These are phyloP conservation scores for Empis stercorea DNA, from an alignment of 2,888 invertebrate species.

Conservation along the genomic window DNA sequence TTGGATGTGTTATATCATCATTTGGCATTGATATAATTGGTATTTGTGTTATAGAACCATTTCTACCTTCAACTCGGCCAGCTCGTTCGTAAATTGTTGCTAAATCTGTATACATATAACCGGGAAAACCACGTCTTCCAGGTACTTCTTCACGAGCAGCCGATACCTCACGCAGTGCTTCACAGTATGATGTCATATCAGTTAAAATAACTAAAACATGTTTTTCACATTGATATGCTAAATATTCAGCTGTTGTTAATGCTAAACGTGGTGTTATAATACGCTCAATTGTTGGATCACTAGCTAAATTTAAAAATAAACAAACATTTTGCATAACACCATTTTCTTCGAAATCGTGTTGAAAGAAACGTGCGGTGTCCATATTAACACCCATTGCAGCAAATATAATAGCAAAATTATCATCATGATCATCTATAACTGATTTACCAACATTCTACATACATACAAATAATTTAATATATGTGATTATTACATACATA, in stretches of 20 bases:
- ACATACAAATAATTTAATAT: too few species aligned
- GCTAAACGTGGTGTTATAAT: conserved; percentile 95
- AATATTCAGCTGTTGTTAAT: conserved; percentile 88
- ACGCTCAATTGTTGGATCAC: conserved; percentile 96
- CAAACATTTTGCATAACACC: conserved; percentile 99
- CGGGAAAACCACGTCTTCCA: conserved; percentile 88
- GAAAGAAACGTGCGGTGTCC: conserved; percentile 97
- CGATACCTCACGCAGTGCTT: conserved; percentile 92
- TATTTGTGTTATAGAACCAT: conserved; percentile 96
- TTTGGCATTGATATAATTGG: conserved; percentile 98
- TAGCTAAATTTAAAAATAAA: conserved; percentile 92
- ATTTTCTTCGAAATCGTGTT: conserved; percentile 85
- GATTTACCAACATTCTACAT: conserved; percentile 50
- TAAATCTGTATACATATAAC: conserved; percentile 99
- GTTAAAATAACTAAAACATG: conserved; percentile 95
- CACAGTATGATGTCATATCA: conserved; percentile 97
- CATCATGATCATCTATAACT: conserved; percentile 79
- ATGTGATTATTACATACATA: too few species aligned
- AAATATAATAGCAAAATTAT: conserved; percentile 97
- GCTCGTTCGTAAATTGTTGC: conserved; percentile 97
- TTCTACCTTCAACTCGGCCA: conserved; percentile 90
- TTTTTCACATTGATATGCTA: conserved; percentile 97
- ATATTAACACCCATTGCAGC: conserved; percentile 98
- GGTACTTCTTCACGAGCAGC: conserved; percentile 97
- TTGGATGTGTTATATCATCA: conserved; percentile 97